phyloP scores from a whole-genome alignment of 1,140 invertebrate genomes.

The Heliconius melpomene region DNA sequence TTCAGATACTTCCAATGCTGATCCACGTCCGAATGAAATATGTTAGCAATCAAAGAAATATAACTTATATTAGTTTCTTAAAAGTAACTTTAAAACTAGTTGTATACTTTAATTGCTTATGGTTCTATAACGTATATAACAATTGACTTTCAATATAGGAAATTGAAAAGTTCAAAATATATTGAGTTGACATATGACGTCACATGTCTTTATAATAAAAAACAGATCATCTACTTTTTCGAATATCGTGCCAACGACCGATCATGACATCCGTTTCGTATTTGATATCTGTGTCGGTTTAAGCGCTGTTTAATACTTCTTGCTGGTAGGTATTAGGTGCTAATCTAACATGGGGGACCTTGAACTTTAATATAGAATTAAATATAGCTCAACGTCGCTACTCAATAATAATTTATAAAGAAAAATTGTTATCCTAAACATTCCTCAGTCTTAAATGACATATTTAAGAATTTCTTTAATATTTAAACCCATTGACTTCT shows the following conservation, averaged over 20 bases:
- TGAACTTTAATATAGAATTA: too few species aligned
- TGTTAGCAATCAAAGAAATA: slow-evolving; percentile 47
- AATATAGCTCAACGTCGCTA: too few species aligned
- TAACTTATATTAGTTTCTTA: slow-evolving; percentile 9
- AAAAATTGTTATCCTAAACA: not conserved
- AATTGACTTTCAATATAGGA: not conserved
- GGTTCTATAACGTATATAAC: slow-evolving; percentile 16
- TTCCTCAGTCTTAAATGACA: not conserved
- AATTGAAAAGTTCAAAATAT: not conserved
- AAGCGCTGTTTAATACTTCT: too few species aligned
- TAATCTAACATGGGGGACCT: too few species aligned
- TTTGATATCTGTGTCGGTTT: not conserved
- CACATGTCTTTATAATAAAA: not conserved
- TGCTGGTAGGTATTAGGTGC: too few species aligned
- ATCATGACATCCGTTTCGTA: not conserved
- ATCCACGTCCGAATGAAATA: slow-evolving; percentile 66
- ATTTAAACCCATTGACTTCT: not conserved
- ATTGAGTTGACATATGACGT: not conserved
- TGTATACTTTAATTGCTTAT: slow-evolving; percentile 17
- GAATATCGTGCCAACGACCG: not conserved
- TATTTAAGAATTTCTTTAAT: not conserved
- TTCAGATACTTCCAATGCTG: slow-evolving; percentile 92
- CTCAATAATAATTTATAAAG: not conserved
- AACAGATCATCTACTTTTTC: not conserved
- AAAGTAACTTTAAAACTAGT: not conserved